A percentile compares a stretch with the other conserved stretches of the same genome.
Conservation (phyloP, 1,140 invertebrate genomes). For the Gonatopus flavifemur region DNA sequence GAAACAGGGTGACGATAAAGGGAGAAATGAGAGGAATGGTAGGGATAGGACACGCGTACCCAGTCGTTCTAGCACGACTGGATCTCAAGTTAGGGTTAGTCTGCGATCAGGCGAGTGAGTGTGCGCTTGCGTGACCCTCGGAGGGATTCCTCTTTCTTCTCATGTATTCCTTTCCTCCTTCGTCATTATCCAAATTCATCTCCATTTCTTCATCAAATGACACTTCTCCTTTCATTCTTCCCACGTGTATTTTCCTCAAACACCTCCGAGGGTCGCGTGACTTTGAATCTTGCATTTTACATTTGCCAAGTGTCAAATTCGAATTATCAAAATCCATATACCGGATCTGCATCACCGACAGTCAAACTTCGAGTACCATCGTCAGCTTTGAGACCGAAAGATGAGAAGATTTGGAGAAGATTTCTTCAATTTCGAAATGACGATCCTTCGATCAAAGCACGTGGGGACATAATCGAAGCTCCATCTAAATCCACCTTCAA, state of each 20-base stretch:
- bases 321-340: slow-evolving; percentile 12
- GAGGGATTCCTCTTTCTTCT: slow-evolving; percentile 14
- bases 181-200: not conserved
- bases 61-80: slow-evolving; percentile 4
- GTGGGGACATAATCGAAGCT: too few relatives aligned
- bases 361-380: too few relatives aligned
- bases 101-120: slow-evolving; percentile 43
- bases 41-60: slow-evolving; percentile 18
- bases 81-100: slow-evolving; percentile 37
- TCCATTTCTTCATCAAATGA: not conserved
- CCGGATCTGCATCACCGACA: slow-evolving; percentile 19
- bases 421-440: too few relatives aligned
- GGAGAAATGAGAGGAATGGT: not conserved
- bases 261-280: slow-evolving; percentile 26
- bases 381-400: too few relatives aligned
- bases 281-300: slow-evolving; percentile 10
- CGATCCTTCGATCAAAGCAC: too few relatives aligned
- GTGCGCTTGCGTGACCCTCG: slow-evolving; percentile 50
- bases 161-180: not conserved
- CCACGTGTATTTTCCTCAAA: not conserved
- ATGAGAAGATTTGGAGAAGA: too few relatives aligned
- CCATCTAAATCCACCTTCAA: too few relatives aligned
- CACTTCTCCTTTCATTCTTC: not conserved
- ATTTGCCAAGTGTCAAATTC: too few relatives aligned
- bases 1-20: not conserved